Evolutionary conservation across 2,113 vertebrate species (phyloP), one percentile per base, ranked within the genome.

Genomic region (Gallinago media): DNA sequence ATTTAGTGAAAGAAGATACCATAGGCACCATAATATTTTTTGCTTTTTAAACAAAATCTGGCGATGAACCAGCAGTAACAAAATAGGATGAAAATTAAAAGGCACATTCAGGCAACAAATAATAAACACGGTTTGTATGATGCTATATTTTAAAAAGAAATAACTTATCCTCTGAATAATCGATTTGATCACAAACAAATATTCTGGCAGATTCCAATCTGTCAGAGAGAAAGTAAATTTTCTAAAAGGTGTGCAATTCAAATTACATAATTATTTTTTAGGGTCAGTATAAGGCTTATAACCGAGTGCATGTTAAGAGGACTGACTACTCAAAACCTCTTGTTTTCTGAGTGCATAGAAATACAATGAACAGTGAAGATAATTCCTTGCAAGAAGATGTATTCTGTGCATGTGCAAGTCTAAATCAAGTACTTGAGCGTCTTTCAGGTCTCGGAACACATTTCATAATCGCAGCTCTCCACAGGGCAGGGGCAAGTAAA

Each of bases 401-500:
- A 12, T 34, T 92, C 19, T 88, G n/a, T 36, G 8, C 4, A 52
- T 36, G 66, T 89, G 68, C 73, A 90, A 93, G 58, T 95, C 90
- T 68, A 22, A 44, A 68, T 99, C 98, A 99, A 83, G 98, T 98
- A 86, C 98, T 97, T 2, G 97, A 97, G 87, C 98, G 98, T 86
- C 98, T 98, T 78, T 99, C 99, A 1, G 97, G 88, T 59, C 98
- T 97, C 0, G 98, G 98, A 78, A 98, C 96, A 88, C 98, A 99
- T 94, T 97, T 98, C 84, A 98, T 97, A 32, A 98, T 98, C 0
- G 99, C 98, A 20, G 98, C 98, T 97, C 97, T 99, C 99, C 99
- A 99, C 50, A 99, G 97, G 67, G 98, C 98, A 0, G 99, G 99
- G 16, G 99, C 99, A 79, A 99, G 98, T 40, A 99, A 93, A 89